phyloP scores from a whole-genome alignment of 2,113 vertebrate species.

The Callipepla californica region DNA sequence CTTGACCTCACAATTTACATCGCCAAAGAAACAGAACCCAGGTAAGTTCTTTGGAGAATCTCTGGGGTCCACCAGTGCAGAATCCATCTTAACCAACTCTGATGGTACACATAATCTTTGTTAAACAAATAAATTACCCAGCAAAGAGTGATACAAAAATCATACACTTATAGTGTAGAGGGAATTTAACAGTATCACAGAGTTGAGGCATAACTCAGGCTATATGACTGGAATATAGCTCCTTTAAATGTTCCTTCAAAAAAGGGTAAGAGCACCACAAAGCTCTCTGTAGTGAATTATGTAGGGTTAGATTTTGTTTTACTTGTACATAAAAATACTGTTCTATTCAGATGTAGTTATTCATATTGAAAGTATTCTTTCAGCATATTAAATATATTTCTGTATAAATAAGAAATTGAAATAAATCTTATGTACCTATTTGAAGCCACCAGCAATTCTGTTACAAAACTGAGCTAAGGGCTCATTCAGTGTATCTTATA shows the following conservation, averaged over 20 bases:
- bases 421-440: background rate
- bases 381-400: background rate
- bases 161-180: background rate
- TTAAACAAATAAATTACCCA: background rate
- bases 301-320: background rate
- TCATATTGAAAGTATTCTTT: background rate
- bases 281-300: background rate
- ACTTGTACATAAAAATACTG: background rate
- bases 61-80: background rate
- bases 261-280: background rate
- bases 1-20: background rate
- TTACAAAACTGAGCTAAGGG: background rate
- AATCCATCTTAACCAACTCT: background rate
- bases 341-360: background rate
- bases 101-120: background rate
- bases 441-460: background rate
- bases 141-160: background rate
- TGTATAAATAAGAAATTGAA: background rate
- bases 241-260: background rate
- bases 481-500: background rate
- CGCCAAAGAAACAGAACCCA: background rate
- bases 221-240: background rate
- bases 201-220: background rate
- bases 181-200: background rate
- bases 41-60: background rate